phyloP scores from a whole-genome alignment of 2,113 vertebrate genomes.

The Bothrops jararaca region DNA sequence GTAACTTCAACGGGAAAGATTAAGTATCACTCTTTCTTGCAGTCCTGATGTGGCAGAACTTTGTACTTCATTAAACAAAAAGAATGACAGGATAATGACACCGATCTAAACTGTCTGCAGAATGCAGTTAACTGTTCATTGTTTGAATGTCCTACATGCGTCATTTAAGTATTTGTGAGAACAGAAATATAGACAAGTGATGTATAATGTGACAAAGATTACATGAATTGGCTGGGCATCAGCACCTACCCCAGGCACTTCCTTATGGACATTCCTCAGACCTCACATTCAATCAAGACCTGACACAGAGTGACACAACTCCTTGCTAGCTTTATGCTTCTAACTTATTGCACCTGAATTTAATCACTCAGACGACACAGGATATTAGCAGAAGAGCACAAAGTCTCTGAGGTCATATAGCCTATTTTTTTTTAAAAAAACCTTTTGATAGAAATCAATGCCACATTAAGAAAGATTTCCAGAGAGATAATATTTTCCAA shows the following conservation, averaged over 20 bases:
- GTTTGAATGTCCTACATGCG: conserved; percentile 1
- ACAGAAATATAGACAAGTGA: neutral
- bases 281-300: neutral
- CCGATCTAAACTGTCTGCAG: neutral
- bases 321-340: neutral
- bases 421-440: neutral
- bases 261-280: neutral
- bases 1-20: neutral
- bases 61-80: conserved; percentile 29
- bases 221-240: neutral
- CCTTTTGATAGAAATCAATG: neutral
- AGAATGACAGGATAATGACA: neutral
- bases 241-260: neutral
- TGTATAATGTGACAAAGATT: neutral
- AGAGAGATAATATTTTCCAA: neutral
- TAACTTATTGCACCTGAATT: neutral
- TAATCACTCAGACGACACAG: neutral
- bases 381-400: neutral
- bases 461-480: neutral
- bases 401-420: neutral
- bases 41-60: neutral
- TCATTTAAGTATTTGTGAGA: conserved; percentile 2
- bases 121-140: neutral
- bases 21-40: neutral
- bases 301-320: neutral